Evolutionary conservation across 2,888 invertebrate genomes (phyloP).

Genomic region (Geophilus truncorum): DNA sequence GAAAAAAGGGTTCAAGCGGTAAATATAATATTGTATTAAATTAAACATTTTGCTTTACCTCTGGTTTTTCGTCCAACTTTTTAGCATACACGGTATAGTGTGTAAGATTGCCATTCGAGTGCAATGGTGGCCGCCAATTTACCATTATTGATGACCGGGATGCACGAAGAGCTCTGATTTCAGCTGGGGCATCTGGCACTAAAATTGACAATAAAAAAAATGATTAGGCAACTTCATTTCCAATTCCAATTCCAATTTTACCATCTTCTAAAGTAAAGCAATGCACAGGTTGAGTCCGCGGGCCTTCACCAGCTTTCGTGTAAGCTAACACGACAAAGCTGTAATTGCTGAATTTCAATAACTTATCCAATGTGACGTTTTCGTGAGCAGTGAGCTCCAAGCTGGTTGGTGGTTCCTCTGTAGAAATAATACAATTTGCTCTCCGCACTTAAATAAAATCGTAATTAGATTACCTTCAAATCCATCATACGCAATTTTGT

Average conservation of each 20-base stretch:
- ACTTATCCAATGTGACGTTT: slow-evolving; percentile 33
- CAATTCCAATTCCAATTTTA: not conserved
- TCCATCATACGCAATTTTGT: slow-evolving; percentile 19
- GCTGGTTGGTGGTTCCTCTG: slow-evolving; percentile 18
- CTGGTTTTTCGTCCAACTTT: slow-evolving; percentile 33
- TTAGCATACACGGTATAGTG: slow-evolving; percentile 56
- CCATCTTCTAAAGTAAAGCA: slow-evolving; percentile 32
- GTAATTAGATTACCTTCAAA: slow-evolving; percentile 10
- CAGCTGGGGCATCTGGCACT: slow-evolving; percentile 74
- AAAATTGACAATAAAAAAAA: slow-evolving; percentile 36
- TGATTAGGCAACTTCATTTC: not conserved
- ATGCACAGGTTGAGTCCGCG: slow-evolving; percentile 29
- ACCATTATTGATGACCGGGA: slow-evolving; percentile 68
- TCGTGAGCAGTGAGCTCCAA: slow-evolving; percentile 32
- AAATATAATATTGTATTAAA: not conserved
- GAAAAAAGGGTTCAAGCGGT: not conserved
- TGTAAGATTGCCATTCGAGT: slow-evolving; percentile 69
- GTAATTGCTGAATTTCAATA: slow-evolving; percentile 30
- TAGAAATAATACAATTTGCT: not conserved
- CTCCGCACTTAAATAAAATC: too few relatives aligned
- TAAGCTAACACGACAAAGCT: slow-evolving; percentile 31
- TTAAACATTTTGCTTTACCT: not conserved
- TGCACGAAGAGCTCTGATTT: slow-evolving; percentile 71
- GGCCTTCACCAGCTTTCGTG: slow-evolving; percentile 32
- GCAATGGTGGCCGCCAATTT: slow-evolving; percentile 69